Base-by-base conservation (phyloP, 1,140 invertebrate species). In the Ctenoplectra terminalis region DNA sequence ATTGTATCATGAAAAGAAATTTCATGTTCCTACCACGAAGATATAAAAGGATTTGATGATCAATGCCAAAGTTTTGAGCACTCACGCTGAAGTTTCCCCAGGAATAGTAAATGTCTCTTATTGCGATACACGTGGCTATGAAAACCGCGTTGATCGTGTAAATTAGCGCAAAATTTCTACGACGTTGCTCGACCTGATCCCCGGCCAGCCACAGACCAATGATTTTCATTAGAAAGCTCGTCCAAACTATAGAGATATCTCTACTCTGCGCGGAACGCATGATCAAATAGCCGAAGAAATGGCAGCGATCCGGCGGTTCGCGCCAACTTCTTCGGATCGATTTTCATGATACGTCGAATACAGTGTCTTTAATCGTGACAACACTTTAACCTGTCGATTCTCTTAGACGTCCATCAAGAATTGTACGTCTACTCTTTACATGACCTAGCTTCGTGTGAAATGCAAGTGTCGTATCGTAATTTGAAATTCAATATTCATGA, bases 41-140 rank as follows among this genome's bases (percentile, higher is more conserved):
- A n/a, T n/a, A n/a, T n/a, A n/a, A n/a, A n/a, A n/a, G n/a, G n/a
- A n/a, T n/a, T n/a, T n/a, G n/a, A n/a, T n/a, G n/a, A n/a, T n/a
- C n/a, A n/a, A n/a, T n/a, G n/a, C n/a, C n/a, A 50, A 9, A 15
- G 54, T 43, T 77, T 15, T 40, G 20, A 40, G 1, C 15, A 88
- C 87, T 87, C 31, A 88, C 87, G 29, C 71, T 66, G 64, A 86
- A 77, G 15, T 87, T 78, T 0, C 58, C 71, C 56, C 61, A 69
- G 37, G 26, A 40, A 13, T 63, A 48, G 11, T 88, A 87, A 11
- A 86, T 5, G n/a, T 88, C 86, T 7, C 76, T 63, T 0, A 9
- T 0, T 26, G 64, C 70, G 17, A 79, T 34, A 29, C 15, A 43
- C 8, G 69, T 23, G 9, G 46, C 46, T 7, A 69, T 4, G 0